A percentile compares a stretch with the other conserved stretches of the same genome.
Evolutionary conservation across 2,888 invertebrate genomes (phyloP).

Genomic region (Cyclophora albipunctata): DNA sequence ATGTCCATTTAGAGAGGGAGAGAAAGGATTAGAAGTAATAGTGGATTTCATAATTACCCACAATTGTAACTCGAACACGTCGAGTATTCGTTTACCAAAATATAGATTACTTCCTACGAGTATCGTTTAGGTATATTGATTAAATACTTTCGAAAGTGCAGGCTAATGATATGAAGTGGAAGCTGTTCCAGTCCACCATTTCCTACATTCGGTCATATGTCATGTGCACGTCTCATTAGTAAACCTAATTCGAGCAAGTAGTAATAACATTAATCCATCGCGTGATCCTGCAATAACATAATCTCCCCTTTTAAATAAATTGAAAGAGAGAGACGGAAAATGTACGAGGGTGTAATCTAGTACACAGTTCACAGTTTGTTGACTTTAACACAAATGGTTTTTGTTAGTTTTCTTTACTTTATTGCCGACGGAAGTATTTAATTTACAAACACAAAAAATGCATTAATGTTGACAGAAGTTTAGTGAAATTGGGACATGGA

Average conservation of each 20-base stretch:
- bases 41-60: no score
- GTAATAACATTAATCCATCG: background rate
- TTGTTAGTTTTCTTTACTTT: conserved; percentile 3
- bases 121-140: no score
- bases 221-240: conserved; percentile 1
- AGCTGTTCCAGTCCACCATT: no score
- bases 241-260: conserved; percentile 8
- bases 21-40: no score
- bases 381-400: conserved; percentile 1
- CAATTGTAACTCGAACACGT: no score
- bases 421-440: background rate
- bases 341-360: conserved; percentile 4
- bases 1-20: no score
- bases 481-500: no score
- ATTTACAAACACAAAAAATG: conserved; percentile 15
- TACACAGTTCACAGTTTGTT: background rate
- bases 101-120: no score
- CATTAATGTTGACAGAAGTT: conserved; percentile 5
- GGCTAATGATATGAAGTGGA: no score
- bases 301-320: conserved; percentile 33
- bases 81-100: no score
- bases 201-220: background rate
- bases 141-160: no score
- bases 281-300: background rate
- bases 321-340: conserved; percentile 25